Evolutionary conservation across 2,888 invertebrate genomes (phyloP).

Genomic region (Oxycera nigricornis): DNA sequence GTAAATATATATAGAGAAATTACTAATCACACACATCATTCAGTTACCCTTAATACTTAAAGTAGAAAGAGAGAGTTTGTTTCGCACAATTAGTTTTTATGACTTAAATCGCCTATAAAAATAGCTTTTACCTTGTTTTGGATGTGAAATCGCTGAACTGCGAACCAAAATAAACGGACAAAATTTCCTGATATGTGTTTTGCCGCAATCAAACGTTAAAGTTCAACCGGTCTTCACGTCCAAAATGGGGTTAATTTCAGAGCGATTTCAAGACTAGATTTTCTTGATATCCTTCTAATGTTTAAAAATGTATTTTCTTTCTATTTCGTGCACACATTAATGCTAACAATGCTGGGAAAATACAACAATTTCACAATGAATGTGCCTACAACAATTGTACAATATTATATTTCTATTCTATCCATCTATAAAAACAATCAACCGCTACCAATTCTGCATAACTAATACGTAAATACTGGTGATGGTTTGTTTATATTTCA

Average conservation of each 20-base stretch:
- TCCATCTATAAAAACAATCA: neutral
- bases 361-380: neutral
- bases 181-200: neutral
- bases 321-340: slow-evolving; percentile 33
- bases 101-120: neutral
- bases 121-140: slow-evolving; percentile 29
- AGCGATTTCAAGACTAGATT: neutral
- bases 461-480: slow-evolving; percentile 28
- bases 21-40: too few species aligned
- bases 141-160: slow-evolving; percentile 25
- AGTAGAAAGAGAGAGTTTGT: too few species aligned
- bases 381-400: neutral
- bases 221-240: slow-evolving; percentile 30
- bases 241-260: slow-evolving; percentile 10
- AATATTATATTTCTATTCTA: slow-evolving; percentile 1
- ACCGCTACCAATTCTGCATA: neutral
- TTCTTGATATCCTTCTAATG: slow-evolving; percentile 8
- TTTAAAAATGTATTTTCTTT: slow-evolving; percentile 30
- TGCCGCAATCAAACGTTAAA: slow-evolving; percentile 1
- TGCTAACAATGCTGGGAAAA: slow-evolving; percentile 12
- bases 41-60: too few species aligned
- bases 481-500: slow-evolving; percentile 1
- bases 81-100: too few species aligned
- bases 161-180: neutral
- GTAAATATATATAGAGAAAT: too few species aligned